Percentiles rank a stretch among this genome's conserved stretches.
phyloP scores from a whole-genome alignment of 2,113 vertebrate genomes.

The Halichoerus grypus region DNA sequence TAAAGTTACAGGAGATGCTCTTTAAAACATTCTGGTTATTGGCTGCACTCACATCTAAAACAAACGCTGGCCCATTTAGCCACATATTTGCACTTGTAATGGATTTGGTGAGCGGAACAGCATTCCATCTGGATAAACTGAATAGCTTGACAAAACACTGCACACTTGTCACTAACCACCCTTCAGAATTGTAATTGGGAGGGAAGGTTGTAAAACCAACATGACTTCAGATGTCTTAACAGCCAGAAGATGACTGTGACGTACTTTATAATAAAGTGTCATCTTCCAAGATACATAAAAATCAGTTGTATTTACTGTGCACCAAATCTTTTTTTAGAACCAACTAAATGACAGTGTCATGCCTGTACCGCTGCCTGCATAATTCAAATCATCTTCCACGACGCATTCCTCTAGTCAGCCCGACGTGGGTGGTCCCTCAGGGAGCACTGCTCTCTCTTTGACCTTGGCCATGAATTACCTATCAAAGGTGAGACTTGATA shows the following conservation, averaged over 20 bases:
- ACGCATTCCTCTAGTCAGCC: not conserved
- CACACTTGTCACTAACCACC: constrained; percentile 68
- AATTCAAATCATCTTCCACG: constrained; percentile 74
- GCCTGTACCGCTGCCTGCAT: constrained; percentile 58
- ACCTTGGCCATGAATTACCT: constrained; percentile 70
- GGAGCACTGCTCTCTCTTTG: constrained; percentile 48
- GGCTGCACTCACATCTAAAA: constrained; percentile 45
- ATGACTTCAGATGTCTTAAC: constrained; percentile 79
- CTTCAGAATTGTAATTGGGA: constrained; percentile 78
- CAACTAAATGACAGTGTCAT: constrained; percentile 74
- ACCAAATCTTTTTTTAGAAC: constrained; percentile 73
- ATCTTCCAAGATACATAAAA: constrained; percentile 77
- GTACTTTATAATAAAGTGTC: constrained; percentile 79
- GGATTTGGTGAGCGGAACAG: constrained; percentile 77
- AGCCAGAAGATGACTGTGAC: constrained; percentile 67
- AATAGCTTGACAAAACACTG: constrained; percentile 75
- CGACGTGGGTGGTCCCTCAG: not conserved
- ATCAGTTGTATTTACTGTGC: constrained; percentile 78
- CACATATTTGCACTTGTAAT: constrained; percentile 76
- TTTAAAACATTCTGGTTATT: constrained; percentile 54
- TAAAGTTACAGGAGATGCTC: not conserved
- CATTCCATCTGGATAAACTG: constrained; percentile 74
- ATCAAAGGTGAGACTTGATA: constrained; percentile 61
- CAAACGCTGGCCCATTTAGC: constrained; percentile 56
- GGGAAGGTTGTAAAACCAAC: constrained; percentile 74